Conservation (phyloP, 2,797 vertebrate species). For the Enteromius fasciolatus region DNA sequence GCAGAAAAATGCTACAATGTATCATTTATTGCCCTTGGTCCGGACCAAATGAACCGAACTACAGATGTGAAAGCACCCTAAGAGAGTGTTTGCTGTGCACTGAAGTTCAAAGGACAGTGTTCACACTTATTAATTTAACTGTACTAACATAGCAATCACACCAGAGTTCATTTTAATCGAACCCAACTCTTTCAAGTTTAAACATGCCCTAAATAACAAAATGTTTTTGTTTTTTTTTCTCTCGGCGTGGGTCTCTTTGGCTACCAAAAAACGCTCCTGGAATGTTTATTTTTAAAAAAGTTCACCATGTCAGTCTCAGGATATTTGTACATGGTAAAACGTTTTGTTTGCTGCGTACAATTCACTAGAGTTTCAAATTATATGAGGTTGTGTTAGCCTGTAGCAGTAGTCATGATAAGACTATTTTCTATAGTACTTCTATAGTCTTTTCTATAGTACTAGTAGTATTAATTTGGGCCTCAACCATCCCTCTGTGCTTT, state of each 20-base stretch:
- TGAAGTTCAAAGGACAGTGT: neutral
- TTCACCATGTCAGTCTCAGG: neutral
- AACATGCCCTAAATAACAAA: neutral
- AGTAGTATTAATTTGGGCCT: no score
- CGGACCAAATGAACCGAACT: no score
- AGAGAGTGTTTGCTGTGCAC: neutral
- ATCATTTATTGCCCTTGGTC: no score
- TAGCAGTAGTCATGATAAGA: neutral
- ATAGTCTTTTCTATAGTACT: no score
- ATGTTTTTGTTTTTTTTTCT: no score
- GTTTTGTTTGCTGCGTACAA: neutral
- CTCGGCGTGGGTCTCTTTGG: no score
- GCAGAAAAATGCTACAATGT: no score
- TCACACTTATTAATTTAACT: neutral
- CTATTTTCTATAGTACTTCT: neutral
- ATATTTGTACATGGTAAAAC: neutral
- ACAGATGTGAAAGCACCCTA: no score
- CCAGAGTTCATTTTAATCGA: neutral
- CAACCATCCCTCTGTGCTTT: no score
- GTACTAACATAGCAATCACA: neutral
- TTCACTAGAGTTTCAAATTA: neutral
- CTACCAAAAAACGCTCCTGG: accelerated
- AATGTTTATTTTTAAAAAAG: neutral
- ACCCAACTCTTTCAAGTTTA: neutral
- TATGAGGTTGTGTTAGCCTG: neutral